These are phyloP conservation scores for Listrodromus nycthemerus DNA, from an alignment of 2,888 invertebrate genomes.

Conservation along the genomic window DNA sequence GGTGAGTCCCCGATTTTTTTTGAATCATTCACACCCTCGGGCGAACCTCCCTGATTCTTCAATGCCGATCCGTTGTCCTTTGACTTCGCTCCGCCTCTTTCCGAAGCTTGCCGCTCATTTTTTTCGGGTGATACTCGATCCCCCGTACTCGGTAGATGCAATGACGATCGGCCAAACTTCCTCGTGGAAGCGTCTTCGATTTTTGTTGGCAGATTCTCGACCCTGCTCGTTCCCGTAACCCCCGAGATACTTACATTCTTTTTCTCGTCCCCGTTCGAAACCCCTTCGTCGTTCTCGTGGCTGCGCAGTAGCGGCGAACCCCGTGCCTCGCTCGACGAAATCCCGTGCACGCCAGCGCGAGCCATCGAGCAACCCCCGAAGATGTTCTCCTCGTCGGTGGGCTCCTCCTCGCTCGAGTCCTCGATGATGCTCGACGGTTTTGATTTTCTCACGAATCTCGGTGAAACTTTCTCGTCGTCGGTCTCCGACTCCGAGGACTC, in stretches of 20 bases:
- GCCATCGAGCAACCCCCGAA: neutral
- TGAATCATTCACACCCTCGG: neutral
- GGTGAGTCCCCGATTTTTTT: neutral
- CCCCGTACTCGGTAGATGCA: neutral
- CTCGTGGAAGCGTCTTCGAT: neutral
- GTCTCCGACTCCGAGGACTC: slow-evolving; percentile 5
- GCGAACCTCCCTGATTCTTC: neutral
- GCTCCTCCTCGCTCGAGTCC: slow-evolving; percentile 30
- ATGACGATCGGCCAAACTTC: neutral
- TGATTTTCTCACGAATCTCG: neutral
- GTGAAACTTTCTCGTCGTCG: slow-evolving; percentile 21
- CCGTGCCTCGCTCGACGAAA: neutral
- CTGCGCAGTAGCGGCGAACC: neutral
- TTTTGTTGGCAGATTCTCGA: neutral
- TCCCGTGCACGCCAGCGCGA: neutral
- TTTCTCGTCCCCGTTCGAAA: slow-evolving; percentile 3
- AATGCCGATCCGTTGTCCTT: neutral
- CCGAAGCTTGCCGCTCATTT: neutral
- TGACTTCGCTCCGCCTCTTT: neutral
- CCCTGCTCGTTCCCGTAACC: too few relatives aligned
- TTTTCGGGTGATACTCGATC: neutral
- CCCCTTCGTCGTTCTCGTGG: neutral
- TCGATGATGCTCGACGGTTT: slow-evolving; percentile 27
- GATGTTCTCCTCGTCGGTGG: slow-evolving; percentile 32
- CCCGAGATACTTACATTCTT: neutral